Conservation (phyloP, 2,113 vertebrate genomes). For the Petroica traversi region DNA sequence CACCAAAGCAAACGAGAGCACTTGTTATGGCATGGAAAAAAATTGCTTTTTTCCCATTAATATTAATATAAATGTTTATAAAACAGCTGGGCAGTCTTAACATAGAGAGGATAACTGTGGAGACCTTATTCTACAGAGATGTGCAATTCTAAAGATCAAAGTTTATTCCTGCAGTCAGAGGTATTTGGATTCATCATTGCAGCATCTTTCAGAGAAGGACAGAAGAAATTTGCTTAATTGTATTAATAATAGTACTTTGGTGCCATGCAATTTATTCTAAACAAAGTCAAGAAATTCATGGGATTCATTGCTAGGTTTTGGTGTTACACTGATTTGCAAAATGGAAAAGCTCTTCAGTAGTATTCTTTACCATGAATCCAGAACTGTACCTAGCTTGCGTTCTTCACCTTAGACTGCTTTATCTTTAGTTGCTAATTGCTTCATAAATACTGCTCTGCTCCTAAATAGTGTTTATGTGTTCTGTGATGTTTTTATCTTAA, state of each 20-base stretch:
- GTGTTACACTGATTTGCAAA: no score
- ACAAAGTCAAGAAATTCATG: neutral
- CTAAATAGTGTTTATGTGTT: neutral
- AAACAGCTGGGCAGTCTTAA: neutral
- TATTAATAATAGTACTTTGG: neutral
- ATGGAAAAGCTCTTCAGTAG: neutral
- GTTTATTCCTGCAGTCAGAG: neutral
- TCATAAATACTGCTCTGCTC: neutral
- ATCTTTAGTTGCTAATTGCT: neutral
- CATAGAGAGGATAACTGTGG: neutral
- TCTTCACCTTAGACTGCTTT: neutral
- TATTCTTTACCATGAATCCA: neutral
- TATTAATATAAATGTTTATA: neutral
- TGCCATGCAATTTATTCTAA: neutral
- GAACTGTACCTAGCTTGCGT: neutral
- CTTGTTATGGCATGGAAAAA: neutral
- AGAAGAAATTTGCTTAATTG: neutral
- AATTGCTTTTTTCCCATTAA: neutral
- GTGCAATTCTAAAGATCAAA: neutral
- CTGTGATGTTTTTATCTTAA: neutral
- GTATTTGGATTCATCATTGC: neutral
- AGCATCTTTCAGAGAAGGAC: neutral
- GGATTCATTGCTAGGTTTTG: neutral
- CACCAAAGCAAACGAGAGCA: neutral
- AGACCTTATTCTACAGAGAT: neutral